Evolutionary conservation across 92 coral and sea anemone genomes (phyloP), one percentile per base, ranked within the genome.

Genomic region (Montipora capitata): DNA sequence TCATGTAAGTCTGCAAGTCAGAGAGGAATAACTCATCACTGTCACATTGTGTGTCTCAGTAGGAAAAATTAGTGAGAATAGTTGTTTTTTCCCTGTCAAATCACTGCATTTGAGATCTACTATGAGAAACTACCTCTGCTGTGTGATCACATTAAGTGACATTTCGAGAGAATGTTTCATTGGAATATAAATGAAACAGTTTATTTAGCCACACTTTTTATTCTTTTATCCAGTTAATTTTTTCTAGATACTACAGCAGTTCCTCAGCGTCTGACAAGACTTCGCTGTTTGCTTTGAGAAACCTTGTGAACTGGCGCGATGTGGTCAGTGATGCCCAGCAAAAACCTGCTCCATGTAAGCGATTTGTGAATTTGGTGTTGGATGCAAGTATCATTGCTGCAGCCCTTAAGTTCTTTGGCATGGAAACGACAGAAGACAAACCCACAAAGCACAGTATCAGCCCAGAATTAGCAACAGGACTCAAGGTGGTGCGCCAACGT

Each of bases 371-470:
- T 56, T 38, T 81, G 74, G 48, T 91, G 1, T 82, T 92, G 43
- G 92, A 92, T 84, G 95, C 92, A 0, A 64, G 67, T 44, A 88
- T 92, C 42, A 87, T 79, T 45, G 92, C 92, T 51, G 87, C 91
- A 51, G 89, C 88, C 10, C 39, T 80, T 35, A 39, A 77, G 10
- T 84, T 88, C 72, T 92, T 92, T 74, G 95, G 95, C 4, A 92
- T 92, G 95, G 59, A 62, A 57, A 10, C 61, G 1, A 79, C 16
- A 2, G 80, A 78, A 6, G 91, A 69, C 51, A 5, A 3, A 11
- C 91, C 91, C 61, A 87, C 80, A 5, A 78, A 69, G 73, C 56
- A 70, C 11, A 7, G 77, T n/a, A 14, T 84, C 39, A 74, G 61
- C 15, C 12, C 27, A 0, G 61, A 48, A 40, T 17, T 84, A 10